Base-by-base conservation (phyloP, 2,113 vertebrate genomes). In the Amphiprion percula region DNA sequence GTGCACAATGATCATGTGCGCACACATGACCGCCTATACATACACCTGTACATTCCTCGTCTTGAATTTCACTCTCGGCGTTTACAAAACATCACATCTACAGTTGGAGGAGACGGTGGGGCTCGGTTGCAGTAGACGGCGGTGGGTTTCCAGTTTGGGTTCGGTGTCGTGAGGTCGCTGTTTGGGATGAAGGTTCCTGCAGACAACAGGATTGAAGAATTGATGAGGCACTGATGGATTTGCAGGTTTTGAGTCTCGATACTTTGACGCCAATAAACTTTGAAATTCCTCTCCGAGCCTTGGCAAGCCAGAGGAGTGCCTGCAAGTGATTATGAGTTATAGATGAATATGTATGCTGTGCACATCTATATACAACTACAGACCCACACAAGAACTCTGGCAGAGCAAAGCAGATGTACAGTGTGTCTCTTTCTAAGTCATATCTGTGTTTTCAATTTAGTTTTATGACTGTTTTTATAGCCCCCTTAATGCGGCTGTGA, bases 31-130 rank as follows among this genome's bases (percentile, higher is more conserved):
- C 23, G 63, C 37, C 47, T 6, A 6, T 41, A 17, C 72, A 47
- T 75, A 74, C 88, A 89, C 90, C 89, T 90, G 83, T 83, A 79
- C 66, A 67, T 74, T 82, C 79, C 86, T 50, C 8, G 7, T 83
- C 79, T 94, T 80, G 44, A 21, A 70, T 94, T 93, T 91, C 91
- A 61, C 78, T 65, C 23, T 39, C 44, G 82, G 60, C 24, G 70
- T 86, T 88, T 87, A 87, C 84, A 86, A 87, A 90, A 90, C 83
- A 90, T 65, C 24, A 44, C 74, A 58, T 39, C 19, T 62, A 3
- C 49, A 46, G 53, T 62, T 59, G 4, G 14, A 12, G 41, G 52
- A 50, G 47, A 59, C 4, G 10, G n/a, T 5, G 26, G 3, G 26
- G 10, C 66, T 50, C 10, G 46, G 58, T 60, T 68, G 65, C 33